Percentiles rank a stretch among this genome's conserved stretches.
phyloP scores from a whole-genome alignment of 2,797 vertebrate species.

The Otolemur crassicaudatus region DNA sequence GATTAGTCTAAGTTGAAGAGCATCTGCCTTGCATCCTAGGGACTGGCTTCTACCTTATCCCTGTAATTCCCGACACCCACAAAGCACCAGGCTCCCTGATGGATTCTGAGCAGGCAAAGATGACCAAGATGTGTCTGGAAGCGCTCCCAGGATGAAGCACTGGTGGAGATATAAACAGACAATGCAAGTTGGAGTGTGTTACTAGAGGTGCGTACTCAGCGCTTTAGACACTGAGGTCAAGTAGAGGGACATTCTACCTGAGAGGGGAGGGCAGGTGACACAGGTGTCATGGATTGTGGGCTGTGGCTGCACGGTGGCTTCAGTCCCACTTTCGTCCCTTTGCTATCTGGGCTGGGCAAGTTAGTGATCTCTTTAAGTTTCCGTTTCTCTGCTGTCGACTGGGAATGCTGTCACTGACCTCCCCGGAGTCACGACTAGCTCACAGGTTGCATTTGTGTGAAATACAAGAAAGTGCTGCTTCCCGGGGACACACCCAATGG shows the following conservation, averaged over 20 bases:
- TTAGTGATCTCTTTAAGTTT: neutral
- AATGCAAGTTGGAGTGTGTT: neutral
- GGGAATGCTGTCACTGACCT: neutral
- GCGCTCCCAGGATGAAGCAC: neutral
- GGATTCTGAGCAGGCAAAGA: neutral
- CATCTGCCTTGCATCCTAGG: no score
- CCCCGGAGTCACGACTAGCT: rapidly evolving
- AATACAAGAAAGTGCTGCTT: neutral
- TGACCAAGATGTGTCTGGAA: neutral
- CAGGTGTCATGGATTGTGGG: neutral
- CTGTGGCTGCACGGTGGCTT: neutral
- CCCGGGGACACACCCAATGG: neutral
- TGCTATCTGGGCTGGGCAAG: neutral
- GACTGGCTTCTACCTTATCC: neutral
- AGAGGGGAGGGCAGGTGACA: neutral
- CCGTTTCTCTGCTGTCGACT: neutral
- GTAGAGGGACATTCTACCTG: neutral
- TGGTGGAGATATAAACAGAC: neutral
- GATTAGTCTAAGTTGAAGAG: neutral
- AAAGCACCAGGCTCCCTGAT: neutral
- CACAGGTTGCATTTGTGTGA: neutral
- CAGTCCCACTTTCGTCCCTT: neutral
- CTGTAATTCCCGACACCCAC: neutral
- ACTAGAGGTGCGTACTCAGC: neutral
- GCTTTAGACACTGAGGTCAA: neutral